Percentiles rank a stretch among this genome's conserved stretches.
Conservation (phyloP, 2,888 invertebrate species). For the Trissonchulus latispiculum region DNA sequence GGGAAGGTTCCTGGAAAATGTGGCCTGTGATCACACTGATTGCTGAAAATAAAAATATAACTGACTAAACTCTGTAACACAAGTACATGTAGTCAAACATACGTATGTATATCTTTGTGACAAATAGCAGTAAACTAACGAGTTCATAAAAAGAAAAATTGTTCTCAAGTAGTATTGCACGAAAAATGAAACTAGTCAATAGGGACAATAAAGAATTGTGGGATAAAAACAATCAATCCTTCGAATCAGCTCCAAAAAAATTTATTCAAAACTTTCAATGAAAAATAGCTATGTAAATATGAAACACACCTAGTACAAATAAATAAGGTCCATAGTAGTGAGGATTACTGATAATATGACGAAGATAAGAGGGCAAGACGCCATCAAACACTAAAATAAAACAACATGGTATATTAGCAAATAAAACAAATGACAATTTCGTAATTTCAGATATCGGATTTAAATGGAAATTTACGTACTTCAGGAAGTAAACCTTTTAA, state of each 20-base stretch:
- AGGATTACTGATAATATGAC: slow-evolving; percentile 70
- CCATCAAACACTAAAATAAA: slow-evolving; percentile 64
- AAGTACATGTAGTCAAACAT: too few relatives aligned
- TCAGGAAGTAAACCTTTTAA: too few relatives aligned
- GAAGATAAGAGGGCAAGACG: slow-evolving; percentile 63
- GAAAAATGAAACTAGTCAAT: neutral
- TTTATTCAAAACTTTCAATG: slow-evolving; percentile 8
- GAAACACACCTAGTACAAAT: slow-evolving; percentile 66
- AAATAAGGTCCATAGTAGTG: slow-evolving; percentile 78
- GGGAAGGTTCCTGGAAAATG: slow-evolving; percentile 63
- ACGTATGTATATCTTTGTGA: too few relatives aligned
- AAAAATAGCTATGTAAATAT: too few relatives aligned
- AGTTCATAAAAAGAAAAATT: too few relatives aligned
- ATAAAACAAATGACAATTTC: too few relatives aligned
- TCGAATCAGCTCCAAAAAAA: neutral
- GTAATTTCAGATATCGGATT: too few relatives aligned
- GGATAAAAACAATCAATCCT: neutral
- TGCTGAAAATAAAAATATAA: slow-evolving; percentile 48
- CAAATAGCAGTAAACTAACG: too few relatives aligned
- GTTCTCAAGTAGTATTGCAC: too few relatives aligned
- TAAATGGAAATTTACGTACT: too few relatives aligned
- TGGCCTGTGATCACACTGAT: slow-evolving; percentile 75
- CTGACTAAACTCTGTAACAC: too few relatives aligned
- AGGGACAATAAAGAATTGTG: neutral
- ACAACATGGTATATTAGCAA: too few relatives aligned